These are phyloP conservation scores for Ceratotherium simum DNA, from an alignment of 2,113 vertebrate species.

Conservation along the genomic window DNA sequence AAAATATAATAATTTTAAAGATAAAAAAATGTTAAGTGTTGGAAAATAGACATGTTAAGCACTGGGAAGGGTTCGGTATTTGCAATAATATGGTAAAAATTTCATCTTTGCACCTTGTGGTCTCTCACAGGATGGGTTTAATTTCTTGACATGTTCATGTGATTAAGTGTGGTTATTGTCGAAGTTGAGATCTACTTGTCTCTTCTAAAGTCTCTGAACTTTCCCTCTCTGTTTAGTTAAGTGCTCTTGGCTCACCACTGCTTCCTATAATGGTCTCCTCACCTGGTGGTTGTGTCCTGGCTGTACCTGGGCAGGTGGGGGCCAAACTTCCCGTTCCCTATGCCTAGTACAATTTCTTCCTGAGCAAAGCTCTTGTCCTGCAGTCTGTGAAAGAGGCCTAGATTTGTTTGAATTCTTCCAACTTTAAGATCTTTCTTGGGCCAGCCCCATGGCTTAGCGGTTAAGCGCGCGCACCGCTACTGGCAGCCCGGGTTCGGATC, in stretches of 20 bases:
- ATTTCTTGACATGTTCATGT: neutral
- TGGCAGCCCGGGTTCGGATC: too few species aligned
- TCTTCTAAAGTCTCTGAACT: neutral
- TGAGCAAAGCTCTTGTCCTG: neutral
- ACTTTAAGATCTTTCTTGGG: neutral
- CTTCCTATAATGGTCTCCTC: neutral
- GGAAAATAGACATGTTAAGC: slow-evolving; percentile 18
- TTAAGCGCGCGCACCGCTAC: too few species aligned
- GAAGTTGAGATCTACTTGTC: neutral
- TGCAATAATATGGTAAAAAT: neutral
- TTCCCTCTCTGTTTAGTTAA: neutral
- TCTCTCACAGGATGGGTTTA: neutral
- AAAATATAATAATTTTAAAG: slow-evolving; percentile 39
- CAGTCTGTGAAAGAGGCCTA: neutral
- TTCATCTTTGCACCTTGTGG: neutral
- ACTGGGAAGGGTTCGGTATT: neutral
- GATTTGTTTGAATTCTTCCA: neutral
- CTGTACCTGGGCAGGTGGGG: neutral
- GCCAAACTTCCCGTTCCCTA: neutral
- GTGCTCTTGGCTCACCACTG: neutral
- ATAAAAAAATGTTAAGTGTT: slow-evolving; percentile 9
- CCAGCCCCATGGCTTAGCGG: too few species aligned
- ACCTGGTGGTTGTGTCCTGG: neutral
- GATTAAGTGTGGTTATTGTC: neutral
- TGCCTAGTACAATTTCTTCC: neutral